Percentiles rank a stretch among this genome's conserved stretches.
These are phyloP conservation scores for Spheniscus mendiculus DNA, from an alignment of 2,113 vertebrate genomes.

Conservation along the genomic window DNA sequence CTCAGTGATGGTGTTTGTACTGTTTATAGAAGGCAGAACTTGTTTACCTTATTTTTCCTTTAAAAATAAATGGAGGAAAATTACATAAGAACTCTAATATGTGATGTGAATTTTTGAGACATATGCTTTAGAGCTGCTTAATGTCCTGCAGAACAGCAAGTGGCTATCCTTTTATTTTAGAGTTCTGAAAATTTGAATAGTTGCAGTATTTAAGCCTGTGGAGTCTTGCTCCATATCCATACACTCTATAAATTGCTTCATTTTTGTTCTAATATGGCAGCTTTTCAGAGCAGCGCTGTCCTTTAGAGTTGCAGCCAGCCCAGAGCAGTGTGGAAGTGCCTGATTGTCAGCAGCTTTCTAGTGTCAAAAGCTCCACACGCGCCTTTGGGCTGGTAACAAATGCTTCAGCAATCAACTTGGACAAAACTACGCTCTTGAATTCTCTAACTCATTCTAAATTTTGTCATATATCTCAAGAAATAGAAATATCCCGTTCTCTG, in stretches of 20 bases:
- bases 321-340: neutral
- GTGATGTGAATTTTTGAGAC: neutral
- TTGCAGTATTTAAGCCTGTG: neutral
- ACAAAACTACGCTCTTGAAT: neutral
- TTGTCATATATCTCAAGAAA: neutral
- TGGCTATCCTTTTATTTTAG: slow-evolving; percentile 2
- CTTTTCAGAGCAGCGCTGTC: neutral
- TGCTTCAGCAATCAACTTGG: neutral
- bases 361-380: neutral
- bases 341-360: neutral
- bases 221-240: neutral
- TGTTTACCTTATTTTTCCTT: neutral
- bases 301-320: neutral
- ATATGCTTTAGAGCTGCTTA: neutral
- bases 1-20: neutral
- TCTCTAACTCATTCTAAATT: neutral
- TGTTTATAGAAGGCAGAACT: neutral
- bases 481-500: neutral
- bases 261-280: neutral
- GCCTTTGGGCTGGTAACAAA: neutral
- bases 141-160: neutral
- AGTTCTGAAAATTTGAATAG: neutral
- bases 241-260: neutral
- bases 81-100: neutral
- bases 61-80: neutral